Evolutionary conservation across 2,888 invertebrate genomes (phyloP), one percentile per base, ranked within the genome.

Genomic region (Pherbina coryleti): DNA sequence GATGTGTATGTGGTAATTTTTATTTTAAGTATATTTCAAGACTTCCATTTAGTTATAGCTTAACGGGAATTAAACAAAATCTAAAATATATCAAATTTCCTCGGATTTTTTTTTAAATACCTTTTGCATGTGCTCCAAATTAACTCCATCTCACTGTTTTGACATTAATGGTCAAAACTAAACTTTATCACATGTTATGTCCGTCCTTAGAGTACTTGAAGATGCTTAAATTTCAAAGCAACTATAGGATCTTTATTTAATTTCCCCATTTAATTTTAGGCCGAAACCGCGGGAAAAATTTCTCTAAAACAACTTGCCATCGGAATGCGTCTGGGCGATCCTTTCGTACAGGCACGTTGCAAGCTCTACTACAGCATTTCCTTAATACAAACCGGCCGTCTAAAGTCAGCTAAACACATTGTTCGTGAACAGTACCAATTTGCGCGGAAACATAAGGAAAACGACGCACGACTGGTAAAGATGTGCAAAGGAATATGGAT

Each of bases 401-500:
- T 96, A 5, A 92, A 91, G 80, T 84, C 89, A 51, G 93, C 96
- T 0, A 92, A 92, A 81, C 86, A 90, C 64, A 92, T 96, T 74
- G 92, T 95, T 44, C 89, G 91, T 37, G 81, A 86, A 44, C 92
- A 93, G 82, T 93, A 92, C 85, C 80, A 85, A 57, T 90, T 90
- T 80, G 91, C 91, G 0, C 89, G 86, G 73, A 80, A 83, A 28
- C 82, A 87, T 37, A 80, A 83, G 53, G 85, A 86, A 76, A 79
- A 81, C 37, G 96, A 97, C 86, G 90, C 89, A 72, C 91, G 94
- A 70, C 90, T 97, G 69, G 90, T 93, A 69, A 92, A 93, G 81
- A 97, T 97, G 96, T 96, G 97, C 86, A 92, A 92, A 81, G 97
- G 97, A 60, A 94, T 97, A 78, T 97, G 97, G 96, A 92, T 94